phyloP scores from a whole-genome alignment of 2,113 vertebrate genomes.

The Epinephelus lanceolatus region DNA sequence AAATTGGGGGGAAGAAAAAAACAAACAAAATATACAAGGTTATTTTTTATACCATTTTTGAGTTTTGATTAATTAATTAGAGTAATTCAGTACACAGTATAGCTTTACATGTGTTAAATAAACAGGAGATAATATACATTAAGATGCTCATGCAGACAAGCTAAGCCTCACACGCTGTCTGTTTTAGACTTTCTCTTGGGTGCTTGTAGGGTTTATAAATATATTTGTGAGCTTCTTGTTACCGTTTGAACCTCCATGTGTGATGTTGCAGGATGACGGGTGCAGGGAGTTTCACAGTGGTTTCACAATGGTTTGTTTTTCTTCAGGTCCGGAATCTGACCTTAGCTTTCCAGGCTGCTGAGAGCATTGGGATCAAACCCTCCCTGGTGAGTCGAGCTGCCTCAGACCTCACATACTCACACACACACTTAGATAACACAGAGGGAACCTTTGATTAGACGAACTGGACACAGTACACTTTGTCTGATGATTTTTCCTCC shows the following conservation, averaged over 20 bases:
- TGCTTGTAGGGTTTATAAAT: conserved; percentile 5
- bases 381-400: conserved; percentile 91
- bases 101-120: conserved; percentile 23
- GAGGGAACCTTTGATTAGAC: conserved; percentile 22
- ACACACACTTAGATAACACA: conserved; percentile 26
- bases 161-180: not conserved
- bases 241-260: conserved; percentile 20
- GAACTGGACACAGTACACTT: conserved; percentile 33
- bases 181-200: not conserved
- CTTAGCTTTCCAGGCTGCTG: conserved; percentile 96
- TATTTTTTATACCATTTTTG: conserved; percentile 1
- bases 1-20: too few relatives aligned
- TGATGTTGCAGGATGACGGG: not conserved
- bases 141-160: conserved; percentile 40
- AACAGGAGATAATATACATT: not conserved
- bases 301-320: conserved; percentile 65
- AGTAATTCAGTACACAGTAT: not conserved
- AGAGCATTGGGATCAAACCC: conserved; percentile 96
- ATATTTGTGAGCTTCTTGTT: conserved; percentile 26
- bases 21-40: too few relatives aligned
- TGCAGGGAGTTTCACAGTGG: not conserved
- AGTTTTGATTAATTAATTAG: not conserved
- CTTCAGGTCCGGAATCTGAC: conserved; percentile 94
- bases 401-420: conserved; percentile 14
- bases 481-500: not conserved